These are phyloP conservation scores for Athene cunicularia DNA, from an alignment of 2,113 vertebrate genomes.

Conservation along the genomic window DNA sequence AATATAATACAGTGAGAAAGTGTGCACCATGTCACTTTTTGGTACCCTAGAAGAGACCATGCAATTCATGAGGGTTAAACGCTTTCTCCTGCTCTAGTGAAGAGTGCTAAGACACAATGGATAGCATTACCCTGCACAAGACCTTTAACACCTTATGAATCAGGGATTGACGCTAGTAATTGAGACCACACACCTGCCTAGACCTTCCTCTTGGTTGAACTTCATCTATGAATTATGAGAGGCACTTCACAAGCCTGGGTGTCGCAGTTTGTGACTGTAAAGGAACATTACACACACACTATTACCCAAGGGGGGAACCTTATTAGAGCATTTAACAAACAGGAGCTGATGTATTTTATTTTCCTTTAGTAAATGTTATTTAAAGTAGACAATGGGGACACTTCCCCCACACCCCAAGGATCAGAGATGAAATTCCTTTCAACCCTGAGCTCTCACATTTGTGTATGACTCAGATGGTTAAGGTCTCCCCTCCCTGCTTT, in stretches of 20 bases:
- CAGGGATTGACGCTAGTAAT: rapidly evolving
- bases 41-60: not conserved
- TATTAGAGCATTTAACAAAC: not conserved
- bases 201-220: not conserved
- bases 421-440: conserved; percentile 3
- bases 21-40: not conserved
- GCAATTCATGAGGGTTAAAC: not conserved
- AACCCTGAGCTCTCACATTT: not conserved
- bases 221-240: not conserved
- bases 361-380: not conserved
- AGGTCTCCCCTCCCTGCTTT: conserved; percentile 29
- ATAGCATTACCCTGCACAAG: not conserved
- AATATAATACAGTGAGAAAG: rapidly evolving
- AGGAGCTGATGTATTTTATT: not conserved
- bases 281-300: not conserved
- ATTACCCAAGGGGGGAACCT: not conserved
- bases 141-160: not conserved
- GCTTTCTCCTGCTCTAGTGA: not conserved
- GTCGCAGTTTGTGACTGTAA: not conserved
- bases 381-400: conserved; percentile 1
- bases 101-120: rapidly evolving
- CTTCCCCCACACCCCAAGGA: conserved; percentile 12
- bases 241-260: not conserved
- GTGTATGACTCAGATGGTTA: not conserved
- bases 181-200: not conserved